These are phyloP conservation scores for Tragelaphus buxtoni DNA, from an alignment of 2,113 vertebrate genomes.

Conservation along the genomic window DNA sequence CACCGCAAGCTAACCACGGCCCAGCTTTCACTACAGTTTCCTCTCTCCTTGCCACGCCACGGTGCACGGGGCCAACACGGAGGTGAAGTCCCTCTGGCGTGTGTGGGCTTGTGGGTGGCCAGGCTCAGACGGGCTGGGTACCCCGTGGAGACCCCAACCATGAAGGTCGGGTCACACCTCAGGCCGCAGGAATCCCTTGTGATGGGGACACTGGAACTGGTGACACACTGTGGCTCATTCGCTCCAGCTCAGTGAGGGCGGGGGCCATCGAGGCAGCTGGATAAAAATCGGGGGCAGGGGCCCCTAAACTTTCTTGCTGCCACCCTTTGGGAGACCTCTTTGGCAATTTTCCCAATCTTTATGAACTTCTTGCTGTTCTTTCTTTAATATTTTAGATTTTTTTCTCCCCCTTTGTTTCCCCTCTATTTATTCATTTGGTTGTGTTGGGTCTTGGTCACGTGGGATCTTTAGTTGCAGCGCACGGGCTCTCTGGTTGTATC, in stretches of 20 bases:
- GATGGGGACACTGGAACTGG: neutral
- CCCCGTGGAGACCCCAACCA: neutral
- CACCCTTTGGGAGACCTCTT: neutral
- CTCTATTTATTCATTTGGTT: neutral
- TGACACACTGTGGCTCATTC: fast-evolving
- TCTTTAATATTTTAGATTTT: neutral
- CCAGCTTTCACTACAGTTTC: neutral
- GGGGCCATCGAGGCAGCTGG: neutral
- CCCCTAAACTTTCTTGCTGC: neutral
- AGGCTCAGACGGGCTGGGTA: fast-evolving
- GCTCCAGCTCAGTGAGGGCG: neutral
- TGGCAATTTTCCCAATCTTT: neutral
- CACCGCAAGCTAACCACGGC: neutral
- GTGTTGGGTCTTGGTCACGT: neutral
- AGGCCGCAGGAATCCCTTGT: fast-evolving
- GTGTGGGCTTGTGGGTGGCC: neutral
- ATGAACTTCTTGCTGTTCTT: neutral
- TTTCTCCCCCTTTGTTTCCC: neutral
- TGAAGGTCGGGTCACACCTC: neutral
- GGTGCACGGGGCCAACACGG: fast-evolving
- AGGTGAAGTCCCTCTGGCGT: neutral
- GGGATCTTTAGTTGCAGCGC: neutral
- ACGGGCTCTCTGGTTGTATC: fast-evolving
- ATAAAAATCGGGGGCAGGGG: neutral
- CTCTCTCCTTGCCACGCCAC: neutral